Conservation (phyloP, 2,888 invertebrate species). For the Choreutis nemorana region DNA sequence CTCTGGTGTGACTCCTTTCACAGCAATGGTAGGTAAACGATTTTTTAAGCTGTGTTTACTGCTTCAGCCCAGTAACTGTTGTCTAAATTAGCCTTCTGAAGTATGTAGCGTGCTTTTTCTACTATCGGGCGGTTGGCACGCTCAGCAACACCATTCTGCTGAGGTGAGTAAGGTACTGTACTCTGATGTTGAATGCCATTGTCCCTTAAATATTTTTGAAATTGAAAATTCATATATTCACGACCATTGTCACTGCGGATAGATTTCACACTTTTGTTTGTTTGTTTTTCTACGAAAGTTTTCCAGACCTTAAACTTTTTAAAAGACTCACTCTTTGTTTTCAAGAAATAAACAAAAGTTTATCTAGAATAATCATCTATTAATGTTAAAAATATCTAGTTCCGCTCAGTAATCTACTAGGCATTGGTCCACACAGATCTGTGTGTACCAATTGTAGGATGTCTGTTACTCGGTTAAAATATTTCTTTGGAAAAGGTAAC, state of each 20-base stretch:
- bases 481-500: constrained; percentile 10
- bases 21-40: constrained; percentile 10
- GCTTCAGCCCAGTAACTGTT: constrained; percentile 13
- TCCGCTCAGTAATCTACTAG: constrained; percentile 6
- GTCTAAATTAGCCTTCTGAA: constrained; percentile 8
- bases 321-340: constrained; percentile 7
- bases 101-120: constrained; percentile 11
- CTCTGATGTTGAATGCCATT: constrained; percentile 17
- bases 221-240: constrained; percentile 12
- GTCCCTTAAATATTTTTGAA: constrained; percentile 8
- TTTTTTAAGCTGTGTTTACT: constrained; percentile 12
- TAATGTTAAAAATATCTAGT: constrained; percentile 9
- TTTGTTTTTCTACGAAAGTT: constrained; percentile 14
- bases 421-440: constrained; percentile 11
- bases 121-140: constrained; percentile 10
- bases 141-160: constrained; percentile 23
- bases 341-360: constrained; percentile 10
- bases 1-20: constrained; percentile 9
- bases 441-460: constrained; percentile 10
- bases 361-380: constrained; percentile 8
- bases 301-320: constrained; percentile 8
- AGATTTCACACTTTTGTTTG: constrained; percentile 8
- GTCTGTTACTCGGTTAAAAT: constrained; percentile 5
- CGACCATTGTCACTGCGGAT: constrained; percentile 12
- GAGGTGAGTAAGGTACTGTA: constrained; percentile 17